A percentile compares a stretch with the other conserved stretches of the same genome.
Evolutionary conservation across 1,140 invertebrate species (phyloP).

Genomic region (Caenorhabditis brenneri): DNA sequence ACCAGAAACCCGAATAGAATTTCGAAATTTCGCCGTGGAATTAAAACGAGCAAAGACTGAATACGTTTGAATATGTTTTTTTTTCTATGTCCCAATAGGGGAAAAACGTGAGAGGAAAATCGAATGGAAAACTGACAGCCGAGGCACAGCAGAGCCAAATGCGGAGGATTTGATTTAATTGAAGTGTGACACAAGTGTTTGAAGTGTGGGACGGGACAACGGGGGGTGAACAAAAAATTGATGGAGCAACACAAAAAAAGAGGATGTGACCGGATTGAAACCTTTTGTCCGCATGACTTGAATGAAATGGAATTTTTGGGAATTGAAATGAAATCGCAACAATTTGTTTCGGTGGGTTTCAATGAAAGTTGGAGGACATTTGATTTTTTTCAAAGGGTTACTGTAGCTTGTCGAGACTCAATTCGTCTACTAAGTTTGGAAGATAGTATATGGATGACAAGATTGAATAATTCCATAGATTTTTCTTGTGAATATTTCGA

Average conservation of each 20-base stretch:
- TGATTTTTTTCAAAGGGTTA: background rate
- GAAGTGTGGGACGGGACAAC: slow-evolving; percentile 14
- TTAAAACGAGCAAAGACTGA: background rate
- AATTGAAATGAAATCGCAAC: background rate
- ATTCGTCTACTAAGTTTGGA: too few relatives aligned
- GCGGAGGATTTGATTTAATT: slow-evolving; percentile 41
- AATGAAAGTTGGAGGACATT: too few relatives aligned
- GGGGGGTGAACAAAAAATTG: slow-evolving; percentile 28
- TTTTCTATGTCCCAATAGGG: background rate
- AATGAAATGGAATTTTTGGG: background rate
- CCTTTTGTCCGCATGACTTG: slow-evolving; percentile 8
- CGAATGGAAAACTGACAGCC: slow-evolving; percentile 22
- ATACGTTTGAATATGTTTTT: background rate
- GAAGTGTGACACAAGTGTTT: slow-evolving; percentile 43
- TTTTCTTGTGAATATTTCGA: too few relatives aligned
- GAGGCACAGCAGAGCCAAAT: slow-evolving; percentile 36
- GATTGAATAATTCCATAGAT: too few relatives aligned
- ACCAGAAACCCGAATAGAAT: background rate
- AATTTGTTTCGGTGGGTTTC: background rate
- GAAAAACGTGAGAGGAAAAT: slow-evolving; percentile 10
- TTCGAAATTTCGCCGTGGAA: too few relatives aligned
- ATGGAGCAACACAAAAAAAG: background rate
- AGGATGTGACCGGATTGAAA: slow-evolving; percentile 24
- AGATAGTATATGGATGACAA: too few relatives aligned
- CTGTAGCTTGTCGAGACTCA: too few relatives aligned